These are phyloP conservation scores for Pentalonia nigronervosa DNA, from an alignment of 1,140 invertebrate species.

Conservation along the genomic window DNA sequence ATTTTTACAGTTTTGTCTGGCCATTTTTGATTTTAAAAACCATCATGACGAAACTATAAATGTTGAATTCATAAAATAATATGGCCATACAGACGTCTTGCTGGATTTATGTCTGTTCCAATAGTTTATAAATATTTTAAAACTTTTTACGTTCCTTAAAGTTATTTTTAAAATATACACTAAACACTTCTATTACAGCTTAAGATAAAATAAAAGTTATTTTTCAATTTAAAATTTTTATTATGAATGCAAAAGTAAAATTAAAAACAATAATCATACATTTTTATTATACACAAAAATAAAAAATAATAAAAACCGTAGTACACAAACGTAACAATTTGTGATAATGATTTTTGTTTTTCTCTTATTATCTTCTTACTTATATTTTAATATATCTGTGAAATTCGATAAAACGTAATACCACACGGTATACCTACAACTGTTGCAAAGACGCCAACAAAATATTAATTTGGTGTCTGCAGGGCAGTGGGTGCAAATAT, in stretches of 20 bases:
- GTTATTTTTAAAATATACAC: neutral
- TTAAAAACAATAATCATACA: no score
- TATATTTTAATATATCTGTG: neutral
- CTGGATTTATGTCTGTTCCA: neutral
- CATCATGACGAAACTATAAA: neutral
- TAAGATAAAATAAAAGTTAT: neutral
- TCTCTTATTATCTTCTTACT: no score
- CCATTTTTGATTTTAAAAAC: neutral
- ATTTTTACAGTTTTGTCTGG: neutral
- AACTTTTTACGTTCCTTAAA: neutral
- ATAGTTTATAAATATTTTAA: constrained; percentile 19
- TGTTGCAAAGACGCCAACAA: neutral
- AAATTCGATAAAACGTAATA: neutral
- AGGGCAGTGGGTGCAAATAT: neutral
- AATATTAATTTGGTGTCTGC: neutral
- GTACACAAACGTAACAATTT: neutral
- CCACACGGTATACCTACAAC: neutral
- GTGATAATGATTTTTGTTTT: neutral
- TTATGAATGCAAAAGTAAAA: neutral
- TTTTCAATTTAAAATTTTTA: neutral
- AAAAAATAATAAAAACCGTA: neutral
- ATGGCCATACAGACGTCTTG: neutral
- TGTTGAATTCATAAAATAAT: constrained; percentile 10
- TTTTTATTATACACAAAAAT: no score
- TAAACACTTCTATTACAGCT: neutral